Percentiles rank a stretch among this genome's conserved stretches.
These are phyloP conservation scores for Chelonia mydas DNA, from an alignment of 2,797 vertebrate species.

Conservation along the genomic window DNA sequence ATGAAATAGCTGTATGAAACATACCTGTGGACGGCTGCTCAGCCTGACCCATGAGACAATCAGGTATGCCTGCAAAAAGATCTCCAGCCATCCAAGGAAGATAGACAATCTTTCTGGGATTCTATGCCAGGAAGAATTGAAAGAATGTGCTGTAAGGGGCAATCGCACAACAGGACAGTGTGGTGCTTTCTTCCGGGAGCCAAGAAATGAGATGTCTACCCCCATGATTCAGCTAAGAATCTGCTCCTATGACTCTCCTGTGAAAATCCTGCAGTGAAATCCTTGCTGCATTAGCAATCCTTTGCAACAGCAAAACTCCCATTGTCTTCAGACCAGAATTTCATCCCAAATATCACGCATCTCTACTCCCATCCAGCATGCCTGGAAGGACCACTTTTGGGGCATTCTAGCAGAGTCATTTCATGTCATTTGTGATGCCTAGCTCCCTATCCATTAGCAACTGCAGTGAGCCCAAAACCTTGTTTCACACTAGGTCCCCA, in stretches of 20 bases:
- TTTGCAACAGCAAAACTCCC: not conserved
- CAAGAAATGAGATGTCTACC: not conserved
- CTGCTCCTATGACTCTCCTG: not conserved
- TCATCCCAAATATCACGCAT: not conserved
- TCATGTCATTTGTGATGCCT: not conserved
- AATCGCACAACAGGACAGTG: not conserved
- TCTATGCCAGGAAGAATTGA: not conserved
- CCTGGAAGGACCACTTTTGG: not conserved
- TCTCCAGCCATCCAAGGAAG: not conserved
- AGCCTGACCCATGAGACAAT: not conserved
- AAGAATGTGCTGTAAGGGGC: not conserved
- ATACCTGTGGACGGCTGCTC: accelerated
- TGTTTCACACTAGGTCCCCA: not conserved
- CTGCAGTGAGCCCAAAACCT: not conserved
- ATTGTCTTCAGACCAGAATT: not conserved
- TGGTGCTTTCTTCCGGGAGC: not conserved
- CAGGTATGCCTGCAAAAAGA: not conserved
- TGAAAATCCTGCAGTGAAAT: not conserved
- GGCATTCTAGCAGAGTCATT: not conserved
- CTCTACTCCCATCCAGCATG: not conserved
- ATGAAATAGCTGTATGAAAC: not conserved
- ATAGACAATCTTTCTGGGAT: not conserved
- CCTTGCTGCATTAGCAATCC: not conserved
- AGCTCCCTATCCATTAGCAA: not conserved
- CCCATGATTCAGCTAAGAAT: not conserved